A percentile compares a stretch with the other conserved stretches of the same genome.
Conservation (phyloP, 1,140 invertebrate species). For the Papilio glaucus region DNA sequence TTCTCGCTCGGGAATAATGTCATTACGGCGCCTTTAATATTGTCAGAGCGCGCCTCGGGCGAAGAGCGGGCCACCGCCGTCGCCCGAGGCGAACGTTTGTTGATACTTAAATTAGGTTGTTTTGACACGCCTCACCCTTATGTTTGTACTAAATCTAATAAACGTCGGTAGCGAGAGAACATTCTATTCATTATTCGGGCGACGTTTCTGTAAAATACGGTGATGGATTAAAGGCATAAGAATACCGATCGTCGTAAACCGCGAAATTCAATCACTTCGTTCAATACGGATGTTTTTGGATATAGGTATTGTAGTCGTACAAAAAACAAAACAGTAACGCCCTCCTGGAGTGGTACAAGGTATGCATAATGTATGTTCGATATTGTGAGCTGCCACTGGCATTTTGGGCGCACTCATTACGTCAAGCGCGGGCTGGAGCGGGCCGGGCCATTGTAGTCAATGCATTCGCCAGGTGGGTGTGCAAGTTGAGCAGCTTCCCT, state of each 20-base stretch:
- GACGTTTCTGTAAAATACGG: conserved; percentile 40
- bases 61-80: conserved; percentile 53
- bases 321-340: neutral
- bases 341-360: conserved; percentile 13
- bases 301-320: neutral
- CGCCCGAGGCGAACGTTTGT: conserved; percentile 82
- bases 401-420: conserved; percentile 68
- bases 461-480: conserved; percentile 73
- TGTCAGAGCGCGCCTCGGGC: conserved; percentile 77
- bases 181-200: conserved; percentile 69
- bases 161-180: conserved; percentile 71
- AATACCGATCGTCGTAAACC: neutral
- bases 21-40: conserved; percentile 83
- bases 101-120: conserved; percentile 83
- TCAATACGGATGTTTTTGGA: neutral
- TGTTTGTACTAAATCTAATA: conserved; percentile 83
- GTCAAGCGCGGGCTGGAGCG: conserved; percentile 53
- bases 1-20: conserved; percentile 81
- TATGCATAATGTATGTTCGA: conserved; percentile 71
- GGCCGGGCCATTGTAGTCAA: conserved; percentile 77
- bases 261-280: neutral
- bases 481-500: conserved; percentile 72
- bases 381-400: conserved; percentile 70
- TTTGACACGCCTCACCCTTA: conserved; percentile 81
- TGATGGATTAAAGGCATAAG: conserved; percentile 3